Evolutionary conservation across 2,888 invertebrate species (phyloP), one percentile per base, ranked within the genome.

Genomic region (Protonemura montana): DNA sequence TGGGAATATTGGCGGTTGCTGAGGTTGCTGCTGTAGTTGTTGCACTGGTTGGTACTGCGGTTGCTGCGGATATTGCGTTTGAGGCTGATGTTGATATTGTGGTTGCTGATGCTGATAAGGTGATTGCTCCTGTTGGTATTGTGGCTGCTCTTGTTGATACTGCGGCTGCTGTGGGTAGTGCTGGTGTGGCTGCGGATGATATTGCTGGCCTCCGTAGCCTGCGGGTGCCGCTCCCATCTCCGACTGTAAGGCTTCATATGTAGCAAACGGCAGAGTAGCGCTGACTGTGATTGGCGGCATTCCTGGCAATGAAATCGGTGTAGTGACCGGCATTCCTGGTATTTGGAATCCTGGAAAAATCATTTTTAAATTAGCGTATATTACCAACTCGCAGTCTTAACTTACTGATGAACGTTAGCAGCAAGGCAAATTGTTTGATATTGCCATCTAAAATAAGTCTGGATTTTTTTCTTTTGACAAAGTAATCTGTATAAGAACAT

Each of bases 201-300:
- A 29, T 27, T 76, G 82, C 76, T 87, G 87, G 3, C 35, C 25
- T 27, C 78, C 85, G 30, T 13, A 76, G 76, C 83, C 85, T 29
- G 77, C 86, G 87, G 88, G 87, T 83, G 81, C 35, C 82, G 85
- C 35, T 76, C 87, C 88, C n/a, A 42, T 42, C 30, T 76, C 83
- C 26, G 85, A 86, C 77, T 88, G 88, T 27, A 88, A 76, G n/a
- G 93, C 93, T 89, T 93, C 93, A 90, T 94, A 92, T 16, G 94
- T 93, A 13, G 93, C 92, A 27, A 94, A 94, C 0, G 95, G 95
- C 88, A 95, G 90, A 27, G 95, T 94, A 26, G 95, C 95, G 89
- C 95, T 95, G 21, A 96, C 96, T 26, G 95, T 96, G 88, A 96
- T 95, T 16, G 96, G 95, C 27, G 96, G 96, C 95, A 96, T 95